Evolutionary conservation across 2,797 vertebrate species (phyloP).

Genomic region (Centropyge bicolor): DNA sequence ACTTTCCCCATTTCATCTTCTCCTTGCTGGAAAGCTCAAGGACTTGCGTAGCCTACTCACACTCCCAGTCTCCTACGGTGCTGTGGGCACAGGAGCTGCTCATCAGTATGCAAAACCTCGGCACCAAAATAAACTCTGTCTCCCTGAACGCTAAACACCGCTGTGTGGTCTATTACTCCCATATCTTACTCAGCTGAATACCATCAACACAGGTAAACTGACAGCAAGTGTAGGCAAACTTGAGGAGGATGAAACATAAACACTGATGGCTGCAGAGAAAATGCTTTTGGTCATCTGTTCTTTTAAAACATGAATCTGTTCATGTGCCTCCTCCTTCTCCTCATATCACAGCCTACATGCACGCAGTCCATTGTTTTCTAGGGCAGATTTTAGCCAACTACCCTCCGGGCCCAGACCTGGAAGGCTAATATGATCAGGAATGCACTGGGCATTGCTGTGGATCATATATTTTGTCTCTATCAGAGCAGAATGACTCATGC

Average conservation of each 20-base stretch:
- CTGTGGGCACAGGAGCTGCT: conserved; percentile 74
- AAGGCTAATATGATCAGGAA: conserved; percentile 68
- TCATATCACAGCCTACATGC: conserved; percentile 44
- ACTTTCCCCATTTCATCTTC: conserved; percentile 67
- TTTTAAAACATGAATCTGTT: conserved; percentile 11
- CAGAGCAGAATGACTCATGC: conserved; percentile 81
- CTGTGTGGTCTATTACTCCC: conserved; percentile 54
- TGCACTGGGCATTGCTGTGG: conserved; percentile 63
- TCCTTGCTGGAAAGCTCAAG: conserved; percentile 64
- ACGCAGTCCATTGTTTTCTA: conserved; percentile 58
- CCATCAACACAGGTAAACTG: conserved; percentile 44
- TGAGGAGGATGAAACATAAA: conserved; percentile 25
- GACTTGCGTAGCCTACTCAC: conserved; percentile 68
- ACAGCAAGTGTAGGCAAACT: conserved; percentile 44
- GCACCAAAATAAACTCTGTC: conserved; percentile 77
- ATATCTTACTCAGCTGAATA: conserved; percentile 51
- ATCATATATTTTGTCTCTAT: conserved; percentile 72
- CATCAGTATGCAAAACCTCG: conserved; percentile 77
- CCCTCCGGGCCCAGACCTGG: conserved; percentile 49
- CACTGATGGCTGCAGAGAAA: conserved; percentile 16
- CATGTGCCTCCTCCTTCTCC: conserved; percentile 20
- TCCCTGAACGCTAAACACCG: conserved; percentile 58
- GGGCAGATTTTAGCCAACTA: conserved; percentile 48
- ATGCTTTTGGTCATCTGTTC: conserved; percentile 6
- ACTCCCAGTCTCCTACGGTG: conserved; percentile 69